Base-by-base conservation (phyloP, 2,797 vertebrate genomes). In the Brotula barbata region DNA sequence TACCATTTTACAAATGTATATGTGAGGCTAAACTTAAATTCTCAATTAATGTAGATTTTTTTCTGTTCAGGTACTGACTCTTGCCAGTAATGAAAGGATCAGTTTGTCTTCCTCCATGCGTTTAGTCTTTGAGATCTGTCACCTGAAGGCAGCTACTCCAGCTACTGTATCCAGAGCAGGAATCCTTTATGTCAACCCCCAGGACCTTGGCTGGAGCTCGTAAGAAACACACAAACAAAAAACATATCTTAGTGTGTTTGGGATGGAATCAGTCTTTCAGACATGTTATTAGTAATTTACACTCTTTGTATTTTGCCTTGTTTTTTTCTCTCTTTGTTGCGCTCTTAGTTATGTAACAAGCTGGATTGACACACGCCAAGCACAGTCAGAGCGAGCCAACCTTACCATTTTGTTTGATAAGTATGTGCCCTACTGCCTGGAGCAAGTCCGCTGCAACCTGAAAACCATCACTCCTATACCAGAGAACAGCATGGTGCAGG, bases 181-280 rank as follows among this genome's bases (percentile, higher is more conserved):
- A 14, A 91, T 89, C 55, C 87, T 91, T 28, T 93, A 76, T 7
- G 87, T 93, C 71, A 94, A 93, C 67, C 81, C 81, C 6, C 89
- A 93, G 75, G 92, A 93, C 63, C 89, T 93, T 6, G 92, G 89
- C 58, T 94, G 91, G 90, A 93, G 76, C 85, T 92, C 80, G 88
- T 94, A 81, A 88, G 90, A 80, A 39, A 41, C 13, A 49, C 12
- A 47, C 12, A 28, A 17, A 15, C 21, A 47, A 16, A 17, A 33
- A 21, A 54, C n/a, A 28, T 17, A 48, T 28, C 7, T 28, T 28
- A 4, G 4, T 28, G 25, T 28, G 25, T 28, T 14, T 39, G 3
- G 37, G 37, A 15, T 15, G 4, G 37, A 39, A 2, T 14, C 37
- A 15, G 7, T 14, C 15, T 39, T 39, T 6, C 13, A 39, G 13